Conservation (phyloP, 2,797 vertebrate species). For the Diceros bicornis region DNA sequence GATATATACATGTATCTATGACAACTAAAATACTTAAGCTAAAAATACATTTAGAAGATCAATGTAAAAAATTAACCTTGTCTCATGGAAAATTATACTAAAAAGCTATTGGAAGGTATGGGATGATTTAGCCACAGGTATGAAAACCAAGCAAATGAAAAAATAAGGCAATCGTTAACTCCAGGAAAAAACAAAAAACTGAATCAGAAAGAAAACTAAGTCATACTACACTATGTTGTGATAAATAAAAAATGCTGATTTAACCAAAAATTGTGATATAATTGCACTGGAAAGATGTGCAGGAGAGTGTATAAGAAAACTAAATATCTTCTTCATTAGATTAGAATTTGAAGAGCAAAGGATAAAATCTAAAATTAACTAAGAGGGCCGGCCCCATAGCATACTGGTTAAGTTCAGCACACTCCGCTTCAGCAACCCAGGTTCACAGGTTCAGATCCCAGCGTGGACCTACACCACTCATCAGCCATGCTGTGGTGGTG, state of each 20-base stretch:
- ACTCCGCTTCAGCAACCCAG: too few relatives aligned
- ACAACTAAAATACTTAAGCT: background rate
- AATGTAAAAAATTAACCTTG: background rate
- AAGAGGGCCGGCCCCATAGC: background rate
- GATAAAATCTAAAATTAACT: background rate
- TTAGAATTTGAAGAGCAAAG: background rate
- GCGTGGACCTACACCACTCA: too few relatives aligned
- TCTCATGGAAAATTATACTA: slow-evolving; percentile 2
- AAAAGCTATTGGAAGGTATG: background rate
- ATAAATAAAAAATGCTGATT: background rate
- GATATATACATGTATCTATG: background rate
- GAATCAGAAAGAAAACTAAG: background rate
- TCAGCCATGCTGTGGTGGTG: too few relatives aligned
- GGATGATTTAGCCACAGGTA: background rate
- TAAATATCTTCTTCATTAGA: background rate
- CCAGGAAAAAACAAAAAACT: background rate
- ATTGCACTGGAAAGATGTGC: background rate
- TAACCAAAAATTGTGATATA: background rate
- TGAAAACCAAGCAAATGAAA: slow-evolving; percentile 18
- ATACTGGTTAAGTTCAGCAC: too few relatives aligned
- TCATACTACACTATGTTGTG: background rate
- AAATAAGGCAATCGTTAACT: background rate
- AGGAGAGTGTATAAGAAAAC: background rate
- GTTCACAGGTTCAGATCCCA: too few relatives aligned
- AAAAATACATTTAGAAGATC: background rate